Evolutionary conservation across 2,888 invertebrate species (phyloP), one percentile per base, ranked within the genome.

Genomic region (Allacma fusca): DNA sequence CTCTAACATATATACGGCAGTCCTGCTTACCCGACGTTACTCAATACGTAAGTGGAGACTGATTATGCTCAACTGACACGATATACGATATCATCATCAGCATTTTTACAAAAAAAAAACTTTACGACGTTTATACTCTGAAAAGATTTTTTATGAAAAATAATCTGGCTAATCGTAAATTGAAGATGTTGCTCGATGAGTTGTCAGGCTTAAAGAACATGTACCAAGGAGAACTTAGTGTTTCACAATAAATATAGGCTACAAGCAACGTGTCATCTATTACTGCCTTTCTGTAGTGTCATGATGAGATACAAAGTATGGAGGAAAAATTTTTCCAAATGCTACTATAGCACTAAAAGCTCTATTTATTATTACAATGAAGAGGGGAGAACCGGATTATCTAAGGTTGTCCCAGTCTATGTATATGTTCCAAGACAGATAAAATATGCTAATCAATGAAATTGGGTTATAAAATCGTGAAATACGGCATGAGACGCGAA

Each of bases 391-490:
- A 65, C 65, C 65, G 65, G 65, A 65, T 65, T 65, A 65, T 65
- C 29, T 65, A 28, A 28, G 65, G 65, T 65, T 65, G 28, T 65
- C 65, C 65, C 9, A 4, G 65, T 26, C 2, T 65, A n/a, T 65
- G 28, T 12, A 26, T 62, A 29, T 26, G 65, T 28, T 26, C 26
- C 26, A 65, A 65, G 19, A 26, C n/a, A 28, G 26, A 65, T 28
- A 65, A 65, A 65, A 65, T 65, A 65, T 65, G 65, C 65, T 65
- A 65, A 65, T 65, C 26, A 65, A 65, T 28, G 65, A 65, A 65
- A 65, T 65, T 65, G 65, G 65, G 65, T 65, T 65, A 65, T 65
- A 65, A 65, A 65, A 65, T 65, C 29, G 65, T 65, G 29, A 65
- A 65, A 65, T 65, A 65, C 29, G 65, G 28, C 28, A 65, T 19